These are phyloP conservation scores for Tetragonula carbonaria DNA, from an alignment of 2,888 invertebrate species.

Conservation along the genomic window DNA sequence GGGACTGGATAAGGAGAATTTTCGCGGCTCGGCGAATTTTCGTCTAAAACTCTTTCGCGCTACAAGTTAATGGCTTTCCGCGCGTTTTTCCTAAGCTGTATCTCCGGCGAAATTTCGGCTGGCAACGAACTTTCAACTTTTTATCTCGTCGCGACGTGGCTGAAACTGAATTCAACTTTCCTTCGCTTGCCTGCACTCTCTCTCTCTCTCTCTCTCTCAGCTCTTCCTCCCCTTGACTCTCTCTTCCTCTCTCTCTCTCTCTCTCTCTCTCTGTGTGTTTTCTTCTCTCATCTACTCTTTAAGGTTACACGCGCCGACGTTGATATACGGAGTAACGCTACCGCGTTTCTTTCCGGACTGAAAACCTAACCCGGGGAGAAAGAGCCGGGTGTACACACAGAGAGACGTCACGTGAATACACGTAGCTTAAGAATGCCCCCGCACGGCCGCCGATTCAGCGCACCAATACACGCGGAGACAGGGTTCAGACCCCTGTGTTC, in stretches of 20 bases:
- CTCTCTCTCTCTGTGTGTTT: no score
- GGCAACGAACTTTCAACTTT: conserved; percentile 59
- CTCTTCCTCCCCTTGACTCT: not conserved
- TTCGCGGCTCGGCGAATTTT: conserved; percentile 36
- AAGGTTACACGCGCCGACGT: conserved; percentile 33
- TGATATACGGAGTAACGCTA: conserved; percentile 50
- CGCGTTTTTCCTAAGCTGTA: conserved; percentile 14
- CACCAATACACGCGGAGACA: not conserved
- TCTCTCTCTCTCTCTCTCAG: not conserved
- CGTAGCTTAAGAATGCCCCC: conserved; percentile 18
- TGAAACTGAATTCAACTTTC: conserved; percentile 63
- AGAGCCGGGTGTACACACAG: not conserved
- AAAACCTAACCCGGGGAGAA: conserved; percentile 8
- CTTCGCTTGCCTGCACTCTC: not conserved
- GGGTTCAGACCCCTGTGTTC: not conserved
- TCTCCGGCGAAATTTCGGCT: conserved; percentile 40
- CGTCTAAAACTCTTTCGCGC: conserved; percentile 24
- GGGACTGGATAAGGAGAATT: conserved; percentile 39
- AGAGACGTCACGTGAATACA: conserved; percentile 33
- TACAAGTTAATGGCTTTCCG: conserved; percentile 51
- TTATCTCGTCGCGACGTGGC: conserved; percentile 62
- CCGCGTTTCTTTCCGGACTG: conserved; percentile 35
- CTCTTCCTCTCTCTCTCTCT: not conserved
- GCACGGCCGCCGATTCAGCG: conserved; percentile 15
- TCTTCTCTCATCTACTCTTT: not conserved